Base-by-base conservation (phyloP, 2,797 vertebrate species). In the Pangasius sanitwongsei region DNA sequence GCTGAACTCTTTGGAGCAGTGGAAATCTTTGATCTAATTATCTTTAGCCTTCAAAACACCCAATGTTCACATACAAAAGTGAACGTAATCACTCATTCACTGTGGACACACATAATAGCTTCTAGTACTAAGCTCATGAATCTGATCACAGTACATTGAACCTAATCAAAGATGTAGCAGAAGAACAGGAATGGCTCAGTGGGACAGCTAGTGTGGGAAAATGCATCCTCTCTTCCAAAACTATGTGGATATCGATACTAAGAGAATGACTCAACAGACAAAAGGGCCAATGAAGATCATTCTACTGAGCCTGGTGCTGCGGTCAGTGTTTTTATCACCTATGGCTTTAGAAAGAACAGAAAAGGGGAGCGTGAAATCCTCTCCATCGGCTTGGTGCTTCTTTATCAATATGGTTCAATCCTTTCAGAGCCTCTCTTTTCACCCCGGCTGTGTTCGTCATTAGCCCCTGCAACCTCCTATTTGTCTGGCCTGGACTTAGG, bases 401-500 rank as follows among this genome's bases (percentile, higher is more conserved):
- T 91, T 91, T 87, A 87, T 87, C 88, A 86, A 92, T 94, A 93
- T 92, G 90, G 93, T 92, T 94, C 94, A 94, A 94, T 96, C 92
- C 93, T 93, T 95, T 95, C 94, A 92, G 75, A 72, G 87, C 6
- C 87, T 55, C 65, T 90, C 92, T 90, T 92, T 94, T 87, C 92
- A 94, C 93, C 94, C 89, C 86, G 94, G 93, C 93, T 92, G 93
- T 94, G 92, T 95, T 95, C 92, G 93, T 95, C 93, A 95, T 88
- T 86, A 90, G 87, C 94, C 94, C 94, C 92, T 70, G 6, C 92
- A 93, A 93, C 93, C 92, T 94, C 95, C 92, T 95, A 94, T 96
- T 96, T 95, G 94, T 95, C 95, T 95, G 95, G 94, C 95, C 94
- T 93, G 92, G 82, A 50, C 91, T 90, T 83, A 63, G 86, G 92